Conservation (phyloP, 2,888 invertebrate species). For the Mycogona germanica region DNA sequence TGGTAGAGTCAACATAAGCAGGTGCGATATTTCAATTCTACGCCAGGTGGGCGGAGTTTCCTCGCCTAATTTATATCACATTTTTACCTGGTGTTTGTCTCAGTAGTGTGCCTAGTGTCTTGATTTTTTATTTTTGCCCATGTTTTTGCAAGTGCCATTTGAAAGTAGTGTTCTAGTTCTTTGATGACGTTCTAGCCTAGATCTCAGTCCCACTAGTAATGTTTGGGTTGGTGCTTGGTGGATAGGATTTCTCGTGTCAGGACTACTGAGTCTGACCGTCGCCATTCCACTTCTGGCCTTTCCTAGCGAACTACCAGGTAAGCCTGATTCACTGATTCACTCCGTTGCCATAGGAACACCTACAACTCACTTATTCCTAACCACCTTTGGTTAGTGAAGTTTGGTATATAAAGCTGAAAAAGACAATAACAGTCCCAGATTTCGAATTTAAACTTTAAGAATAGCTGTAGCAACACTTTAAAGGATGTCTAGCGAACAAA, state of each 20-base stretch:
- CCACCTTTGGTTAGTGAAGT: neutral
- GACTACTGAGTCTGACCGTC: slow-evolving; percentile 49
- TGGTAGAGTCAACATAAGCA: slow-evolving; percentile 47
- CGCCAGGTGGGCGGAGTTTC: neutral
- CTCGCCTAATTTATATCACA: no score
- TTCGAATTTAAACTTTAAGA: no score
- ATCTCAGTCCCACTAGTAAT: slow-evolving; percentile 53
- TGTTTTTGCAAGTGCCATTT: no score
- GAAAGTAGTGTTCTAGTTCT: slow-evolving; percentile 19
- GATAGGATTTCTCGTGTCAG: slow-evolving; percentile 62
- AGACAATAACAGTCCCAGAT: neutral
- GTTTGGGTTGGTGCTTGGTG: slow-evolving; percentile 82
- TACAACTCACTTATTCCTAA: no score
- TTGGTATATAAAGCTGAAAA: neutral
- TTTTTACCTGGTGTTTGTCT: neutral
- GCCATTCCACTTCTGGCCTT: slow-evolving; percentile 60
- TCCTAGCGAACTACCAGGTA: slow-evolving; percentile 59
- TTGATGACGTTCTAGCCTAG: slow-evolving; percentile 41
- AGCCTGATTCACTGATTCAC: slow-evolving; percentile 10
- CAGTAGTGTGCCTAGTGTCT: no score
- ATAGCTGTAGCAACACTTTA: no score
- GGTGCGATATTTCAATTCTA: slow-evolving; percentile 35
- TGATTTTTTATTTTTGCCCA: neutral
- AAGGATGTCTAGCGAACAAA: no score
- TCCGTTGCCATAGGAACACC: neutral